Conservation (phyloP, 2,797 vertebrate species). For the Centropyge bicolor region DNA sequence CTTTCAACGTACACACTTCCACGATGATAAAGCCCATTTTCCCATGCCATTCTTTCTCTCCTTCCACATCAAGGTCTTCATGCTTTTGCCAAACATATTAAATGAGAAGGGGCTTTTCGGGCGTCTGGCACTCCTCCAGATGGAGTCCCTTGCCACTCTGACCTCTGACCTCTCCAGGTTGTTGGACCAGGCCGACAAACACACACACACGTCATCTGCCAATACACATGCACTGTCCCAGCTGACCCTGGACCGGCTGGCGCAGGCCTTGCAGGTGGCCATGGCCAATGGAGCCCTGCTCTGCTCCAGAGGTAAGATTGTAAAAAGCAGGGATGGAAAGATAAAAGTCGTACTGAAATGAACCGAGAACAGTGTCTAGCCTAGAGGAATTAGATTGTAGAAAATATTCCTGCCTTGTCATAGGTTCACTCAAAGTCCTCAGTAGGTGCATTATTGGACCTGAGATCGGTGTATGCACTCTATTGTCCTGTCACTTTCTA, state of each 20-base stretch:
- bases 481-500: no score
- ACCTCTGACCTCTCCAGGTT: conserved; percentile 91
- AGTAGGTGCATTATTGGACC: not conserved
- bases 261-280: conserved; percentile 95
- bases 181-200: conserved; percentile 88
- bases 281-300: conserved; percentile 95
- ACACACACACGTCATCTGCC: conserved; percentile 59
- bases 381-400: not conserved
- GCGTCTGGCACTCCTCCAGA: conserved; percentile 91
- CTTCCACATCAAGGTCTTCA: conserved; percentile 88
- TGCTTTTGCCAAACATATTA: conserved; percentile 91
- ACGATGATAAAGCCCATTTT: not conserved
- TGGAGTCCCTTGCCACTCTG: conserved; percentile 92
- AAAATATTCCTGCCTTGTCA: not conserved
- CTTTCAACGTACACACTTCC: not conserved
- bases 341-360: not conserved
- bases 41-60: not conserved
- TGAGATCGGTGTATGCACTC: not conserved
- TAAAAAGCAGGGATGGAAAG: not conserved
- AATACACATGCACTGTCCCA: conserved; percentile 90
- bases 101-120: conserved; percentile 95
- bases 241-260: conserved; percentile 93
- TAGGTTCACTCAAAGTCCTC: not conserved
- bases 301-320: conserved; percentile 91
- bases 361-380: not conserved